Evolutionary conservation across 2,888 invertebrate species (phyloP).

Genomic region (Mythimna vitellina): DNA sequence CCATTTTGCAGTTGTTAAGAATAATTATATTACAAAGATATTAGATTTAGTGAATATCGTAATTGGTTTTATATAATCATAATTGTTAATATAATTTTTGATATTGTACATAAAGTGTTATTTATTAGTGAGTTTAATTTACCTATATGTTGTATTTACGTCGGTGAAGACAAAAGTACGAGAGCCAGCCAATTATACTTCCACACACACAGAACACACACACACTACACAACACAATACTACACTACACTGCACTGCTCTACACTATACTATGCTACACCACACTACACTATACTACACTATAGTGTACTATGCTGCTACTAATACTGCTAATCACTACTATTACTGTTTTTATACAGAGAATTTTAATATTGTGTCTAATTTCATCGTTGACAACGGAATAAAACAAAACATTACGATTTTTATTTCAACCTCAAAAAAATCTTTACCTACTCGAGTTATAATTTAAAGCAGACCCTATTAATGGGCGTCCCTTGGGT

Average conservation of each 20-base stretch:
- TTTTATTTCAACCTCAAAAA: slow-evolving; percentile 10
- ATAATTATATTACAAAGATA: slow-evolving; percentile 22
- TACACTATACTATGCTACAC: no score
- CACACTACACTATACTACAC: no score
- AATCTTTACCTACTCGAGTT: not conserved
- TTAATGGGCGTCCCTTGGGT: slow-evolving; percentile 20
- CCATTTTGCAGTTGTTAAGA: slow-evolving; percentile 10
- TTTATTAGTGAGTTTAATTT: not conserved
- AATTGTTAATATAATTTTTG: not conserved
- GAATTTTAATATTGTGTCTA: not conserved
- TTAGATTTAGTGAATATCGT: slow-evolving; percentile 2
- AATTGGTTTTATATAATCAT: not conserved
- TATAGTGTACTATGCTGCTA: no score
- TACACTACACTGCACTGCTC: no score
- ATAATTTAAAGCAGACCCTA: slow-evolving; percentile 25
- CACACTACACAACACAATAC: no score
- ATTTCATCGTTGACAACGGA: not conserved
- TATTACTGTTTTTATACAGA: not conserved
- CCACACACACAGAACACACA: no score
- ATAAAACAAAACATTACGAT: not conserved
- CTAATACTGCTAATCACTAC: no score
- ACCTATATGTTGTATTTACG: no score
- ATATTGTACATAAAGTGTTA: not conserved
- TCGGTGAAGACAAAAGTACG: no score
- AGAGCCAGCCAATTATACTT: no score